These are phyloP conservation scores for Dinocampus coccinellae DNA, from an alignment of 2,888 invertebrate genomes.

Conservation along the genomic window DNA sequence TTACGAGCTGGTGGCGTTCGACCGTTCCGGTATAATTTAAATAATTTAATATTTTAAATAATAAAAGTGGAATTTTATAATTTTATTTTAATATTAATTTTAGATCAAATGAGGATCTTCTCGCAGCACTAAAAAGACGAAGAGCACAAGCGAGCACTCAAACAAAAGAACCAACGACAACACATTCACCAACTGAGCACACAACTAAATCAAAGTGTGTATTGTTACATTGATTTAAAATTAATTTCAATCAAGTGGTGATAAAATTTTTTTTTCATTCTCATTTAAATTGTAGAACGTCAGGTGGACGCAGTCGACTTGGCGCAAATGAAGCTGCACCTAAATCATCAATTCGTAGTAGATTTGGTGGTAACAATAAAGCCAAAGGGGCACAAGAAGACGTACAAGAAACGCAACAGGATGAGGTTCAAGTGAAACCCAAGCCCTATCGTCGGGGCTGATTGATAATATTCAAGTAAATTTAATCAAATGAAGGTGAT, in stretches of 20 bases:
- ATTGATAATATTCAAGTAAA: slow-evolving; percentile 23
- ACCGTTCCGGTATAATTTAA: slow-evolving; percentile 73
- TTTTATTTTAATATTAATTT: slow-evolving; percentile 2
- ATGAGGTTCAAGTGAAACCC: slow-evolving; percentile 61
- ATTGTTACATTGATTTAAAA: too few species aligned
- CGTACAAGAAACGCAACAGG: slow-evolving; percentile 60
- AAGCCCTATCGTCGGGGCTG: slow-evolving; percentile 61
- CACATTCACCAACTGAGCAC: slow-evolving; percentile 51
- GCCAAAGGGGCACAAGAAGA: slow-evolving; percentile 57
- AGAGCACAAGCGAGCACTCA: slow-evolving; percentile 77
- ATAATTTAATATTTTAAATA: background rate
- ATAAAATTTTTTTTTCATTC: background rate
- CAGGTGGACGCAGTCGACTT: slow-evolving; percentile 45
- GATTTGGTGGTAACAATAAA: slow-evolving; percentile 54
- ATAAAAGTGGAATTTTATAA: too few species aligned
- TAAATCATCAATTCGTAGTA: slow-evolving; percentile 54
- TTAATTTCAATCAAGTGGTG: too few species aligned
- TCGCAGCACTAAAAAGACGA: slow-evolving; percentile 80
- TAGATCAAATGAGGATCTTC: slow-evolving; percentile 81
- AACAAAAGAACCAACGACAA: slow-evolving; percentile 50
- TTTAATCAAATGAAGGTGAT: slow-evolving; percentile 13
- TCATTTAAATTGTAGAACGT: slow-evolving; percentile 35
- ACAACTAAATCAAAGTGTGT: slow-evolving; percentile 55
- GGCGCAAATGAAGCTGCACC: slow-evolving; percentile 47
- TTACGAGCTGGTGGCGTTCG: slow-evolving; percentile 75